Base-by-base conservation (phyloP, 2,888 invertebrate species). In the Xestia rhomboidea region DNA sequence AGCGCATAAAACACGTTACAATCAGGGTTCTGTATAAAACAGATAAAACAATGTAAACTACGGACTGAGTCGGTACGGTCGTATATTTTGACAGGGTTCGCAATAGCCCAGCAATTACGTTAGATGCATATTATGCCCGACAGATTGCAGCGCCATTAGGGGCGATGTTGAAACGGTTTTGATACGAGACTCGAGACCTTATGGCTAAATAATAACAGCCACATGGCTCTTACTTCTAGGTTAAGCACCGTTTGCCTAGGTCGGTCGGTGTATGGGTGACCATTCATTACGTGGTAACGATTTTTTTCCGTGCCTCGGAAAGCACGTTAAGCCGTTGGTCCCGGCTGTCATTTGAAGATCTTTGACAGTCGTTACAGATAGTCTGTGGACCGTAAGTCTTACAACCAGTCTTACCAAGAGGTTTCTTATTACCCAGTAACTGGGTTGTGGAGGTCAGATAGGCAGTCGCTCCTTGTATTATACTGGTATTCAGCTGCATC, bases 61-160 rank as follows among this genome's bases (percentile, higher is more conserved):
- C 49, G 18, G 13, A 46, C 66, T 64, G 34, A 30, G 62, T 24
- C 10, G 11, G 60, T 60, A 46, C 57, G 71, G 63, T 73, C 79
- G 44, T 85, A 76, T 89, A 87, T 88, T 89, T 88, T 85, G 87
- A 86, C 85, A 81, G 76, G 60, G 46, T 44, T 51, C 41, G 72
- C 76, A 75, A 84, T 83, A 66, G 80, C 64, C 81, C 79, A 71
- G 85, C 80, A 86, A 88, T 88, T 89, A 83, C 74, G 85, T 82
- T 78, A 80, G 44, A 83, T 80, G 83, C 79, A 78, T 74, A 80
- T 64, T 77, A 79, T 76, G 76, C 1, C 27, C 51, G 72, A 75
- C 80, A 74, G 38, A 84, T 74, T 76, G 75, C 54, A 27, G 57
- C 5, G 21, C 15, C 5, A 49, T 66, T 24, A 46, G 13, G 49